A percentile compares a stretch with the other conserved stretches of the same genome.
Evolutionary conservation across 2,888 invertebrate genomes (phyloP).

Genomic region (Parnassius orleans): DNA sequence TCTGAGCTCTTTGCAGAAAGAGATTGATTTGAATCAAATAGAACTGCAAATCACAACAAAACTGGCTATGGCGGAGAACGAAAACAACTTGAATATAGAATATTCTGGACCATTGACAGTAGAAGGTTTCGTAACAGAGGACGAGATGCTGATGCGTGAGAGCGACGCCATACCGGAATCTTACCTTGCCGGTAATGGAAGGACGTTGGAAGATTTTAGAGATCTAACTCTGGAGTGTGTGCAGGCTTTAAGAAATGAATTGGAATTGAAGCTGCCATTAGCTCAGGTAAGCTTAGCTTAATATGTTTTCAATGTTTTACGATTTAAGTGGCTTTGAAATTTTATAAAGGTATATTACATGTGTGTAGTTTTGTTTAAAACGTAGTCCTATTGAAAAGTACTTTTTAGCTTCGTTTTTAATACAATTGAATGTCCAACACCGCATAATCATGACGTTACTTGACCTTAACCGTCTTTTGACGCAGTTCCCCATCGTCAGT

Average conservation of each 20-base stretch:
- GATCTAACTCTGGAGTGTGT: conserved; percentile 84
- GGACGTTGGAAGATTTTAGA: conserved; percentile 73
- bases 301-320: no score
- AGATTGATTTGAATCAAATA: conserved; percentile 66
- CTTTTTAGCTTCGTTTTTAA: no score
- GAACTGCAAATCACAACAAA: conserved; percentile 73
- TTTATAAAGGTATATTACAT: no score
- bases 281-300: conserved; percentile 75
- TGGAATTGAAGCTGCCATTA: conserved; percentile 85
- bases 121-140: conserved; percentile 54
- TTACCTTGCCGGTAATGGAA: conserved; percentile 73
- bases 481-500: no score
- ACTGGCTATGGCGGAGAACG: conserved; percentile 76
- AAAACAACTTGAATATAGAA: conserved; percentile 77
- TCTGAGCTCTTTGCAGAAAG: conserved; percentile 43
- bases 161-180: conserved; percentile 56
- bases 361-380: no score
- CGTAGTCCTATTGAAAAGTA: no score
- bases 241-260: conserved; percentile 85
- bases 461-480: no score
- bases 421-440: no score
- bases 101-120: conserved; percentile 68
- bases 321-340: background rate
- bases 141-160: conserved; percentile 44
- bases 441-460: no score